Evolutionary conservation across 2,888 invertebrate species (phyloP).

Genomic region (Criorhina ranunculi): DNA sequence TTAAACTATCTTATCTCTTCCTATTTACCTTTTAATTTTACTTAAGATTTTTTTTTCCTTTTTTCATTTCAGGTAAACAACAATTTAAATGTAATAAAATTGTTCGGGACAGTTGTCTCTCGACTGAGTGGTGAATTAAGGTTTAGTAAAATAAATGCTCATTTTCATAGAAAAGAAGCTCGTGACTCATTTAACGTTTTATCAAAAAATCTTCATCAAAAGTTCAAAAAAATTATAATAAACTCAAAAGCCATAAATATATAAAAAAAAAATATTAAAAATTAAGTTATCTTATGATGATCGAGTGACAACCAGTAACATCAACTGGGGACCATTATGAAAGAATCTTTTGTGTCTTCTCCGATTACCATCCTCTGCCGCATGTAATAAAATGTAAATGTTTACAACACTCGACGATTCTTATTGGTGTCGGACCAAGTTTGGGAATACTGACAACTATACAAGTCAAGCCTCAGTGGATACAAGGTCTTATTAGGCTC

Average conservation of each 20-base stretch:
- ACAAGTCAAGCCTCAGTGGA: background rate
- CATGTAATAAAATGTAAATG: background rate
- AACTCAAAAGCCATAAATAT: background rate
- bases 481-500: slow-evolving; percentile 27
- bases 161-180: too few relatives aligned
- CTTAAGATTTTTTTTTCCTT: too few relatives aligned
- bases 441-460: slow-evolving; percentile 8
- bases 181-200: too few relatives aligned
- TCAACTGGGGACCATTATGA: background rate
- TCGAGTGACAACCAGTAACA: background rate
- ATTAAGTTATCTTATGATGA: background rate
- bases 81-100: too few relatives aligned
- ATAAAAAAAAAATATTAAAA: background rate
- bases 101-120: too few relatives aligned
- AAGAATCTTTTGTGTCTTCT: background rate
- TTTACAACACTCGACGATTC: slow-evolving; percentile 22
- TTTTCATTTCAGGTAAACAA: too few relatives aligned
- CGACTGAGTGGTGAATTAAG: too few relatives aligned
- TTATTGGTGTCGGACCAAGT: slow-evolving; percentile 14
- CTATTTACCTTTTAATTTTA: too few relatives aligned
- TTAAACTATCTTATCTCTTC: too few relatives aligned
- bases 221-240: too few relatives aligned
- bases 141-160: too few relatives aligned
- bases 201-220: too few relatives aligned
- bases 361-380: background rate